Evolutionary conservation across 1,140 invertebrate species (phyloP).

Genomic region (Macrosteles quadrilineatus): DNA sequence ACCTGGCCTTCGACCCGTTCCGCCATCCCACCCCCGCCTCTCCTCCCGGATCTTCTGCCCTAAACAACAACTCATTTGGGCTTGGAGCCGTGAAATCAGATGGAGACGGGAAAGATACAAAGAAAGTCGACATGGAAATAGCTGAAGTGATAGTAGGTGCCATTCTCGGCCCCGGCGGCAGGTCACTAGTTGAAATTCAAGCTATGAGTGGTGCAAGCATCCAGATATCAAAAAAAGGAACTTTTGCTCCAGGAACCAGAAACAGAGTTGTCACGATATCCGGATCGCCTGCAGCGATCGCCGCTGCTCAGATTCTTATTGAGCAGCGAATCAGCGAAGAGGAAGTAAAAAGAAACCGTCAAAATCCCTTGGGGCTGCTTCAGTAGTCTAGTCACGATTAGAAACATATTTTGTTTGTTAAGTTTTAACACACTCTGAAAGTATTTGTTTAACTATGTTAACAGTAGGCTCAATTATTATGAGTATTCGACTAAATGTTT

Average conservation of each 20-base stretch:
- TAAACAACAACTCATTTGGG: slow-evolving; percentile 75
- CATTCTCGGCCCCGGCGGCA: slow-evolving; percentile 93
- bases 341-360: slow-evolving; percentile 83
- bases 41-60: slow-evolving; percentile 57
- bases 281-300: slow-evolving; percentile 83
- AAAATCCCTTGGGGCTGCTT: slow-evolving; percentile 57
- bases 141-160: slow-evolving; percentile 94
- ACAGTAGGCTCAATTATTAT: slow-evolving; percentile 1
- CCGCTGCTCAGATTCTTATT: slow-evolving; percentile 90
- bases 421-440: neutral
- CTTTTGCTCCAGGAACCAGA: slow-evolving; percentile 93
- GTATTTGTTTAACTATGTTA: slow-evolving; percentile 10
- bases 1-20: slow-evolving; percentile 70
- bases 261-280: slow-evolving; percentile 96
- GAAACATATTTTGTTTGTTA: neutral
- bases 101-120: slow-evolving; percentile 27
- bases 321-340: slow-evolving; percentile 94
- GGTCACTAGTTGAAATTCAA: slow-evolving; percentile 95
- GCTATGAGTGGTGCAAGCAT: slow-evolving; percentile 94
- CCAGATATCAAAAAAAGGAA: slow-evolving; percentile 98
- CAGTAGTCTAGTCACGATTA: slow-evolving; percentile 33
- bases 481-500: neutral
- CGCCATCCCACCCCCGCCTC: slow-evolving; percentile 66
- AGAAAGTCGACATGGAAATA: slow-evolving; percentile 82
- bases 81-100: slow-evolving; percentile 43